phyloP scores from a whole-genome alignment of 2,797 vertebrate species.

The Melanotaenia pygmaea region DNA sequence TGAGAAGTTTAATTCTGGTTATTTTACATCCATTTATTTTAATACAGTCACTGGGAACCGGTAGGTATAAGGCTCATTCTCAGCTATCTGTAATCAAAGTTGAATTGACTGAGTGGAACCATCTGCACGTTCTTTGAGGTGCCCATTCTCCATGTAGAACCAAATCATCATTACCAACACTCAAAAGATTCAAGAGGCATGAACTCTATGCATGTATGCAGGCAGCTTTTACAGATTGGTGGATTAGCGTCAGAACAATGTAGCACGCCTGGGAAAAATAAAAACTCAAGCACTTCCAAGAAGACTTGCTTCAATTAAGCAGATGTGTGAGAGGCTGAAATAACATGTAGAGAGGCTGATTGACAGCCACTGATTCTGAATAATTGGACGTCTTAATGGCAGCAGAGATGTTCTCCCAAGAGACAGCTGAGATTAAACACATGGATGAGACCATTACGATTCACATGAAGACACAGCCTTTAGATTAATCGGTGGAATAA shows the following conservation, averaged over 20 bases:
- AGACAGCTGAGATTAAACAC: constrained; percentile 29
- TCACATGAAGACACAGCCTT: constrained; percentile 24
- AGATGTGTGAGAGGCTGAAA: constrained; percentile 8
- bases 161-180: constrained; percentile 1
- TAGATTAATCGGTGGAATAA: constrained; percentile 26
- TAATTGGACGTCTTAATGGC: constrained; percentile 29
- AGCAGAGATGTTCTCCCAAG: constrained; percentile 16
- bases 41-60: neutral
- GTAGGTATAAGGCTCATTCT: constrained; percentile 6
- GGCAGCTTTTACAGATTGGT: neutral
- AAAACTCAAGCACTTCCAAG: constrained; percentile 14
- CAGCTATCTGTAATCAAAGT: constrained; percentile 34
- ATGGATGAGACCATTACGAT: constrained; percentile 41
- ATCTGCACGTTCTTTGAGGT: constrained; percentile 43
- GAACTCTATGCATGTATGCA: constrained; percentile 33
- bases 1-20: neutral
- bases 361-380: constrained; percentile 24
- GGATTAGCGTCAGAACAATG: constrained; percentile 10
- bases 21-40: constrained; percentile 6
- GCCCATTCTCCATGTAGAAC: constrained; percentile 5
- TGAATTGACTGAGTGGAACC: constrained; percentile 43
- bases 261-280: constrained; percentile 7
- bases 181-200: constrained; percentile 18
- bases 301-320: constrained; percentile 5
- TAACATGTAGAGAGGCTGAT: constrained; percentile 12